These are phyloP conservation scores for Epizoanthus rinbou DNA, from an alignment of 92 coral and sea anemone genomes.

Conservation along the genomic window DNA sequence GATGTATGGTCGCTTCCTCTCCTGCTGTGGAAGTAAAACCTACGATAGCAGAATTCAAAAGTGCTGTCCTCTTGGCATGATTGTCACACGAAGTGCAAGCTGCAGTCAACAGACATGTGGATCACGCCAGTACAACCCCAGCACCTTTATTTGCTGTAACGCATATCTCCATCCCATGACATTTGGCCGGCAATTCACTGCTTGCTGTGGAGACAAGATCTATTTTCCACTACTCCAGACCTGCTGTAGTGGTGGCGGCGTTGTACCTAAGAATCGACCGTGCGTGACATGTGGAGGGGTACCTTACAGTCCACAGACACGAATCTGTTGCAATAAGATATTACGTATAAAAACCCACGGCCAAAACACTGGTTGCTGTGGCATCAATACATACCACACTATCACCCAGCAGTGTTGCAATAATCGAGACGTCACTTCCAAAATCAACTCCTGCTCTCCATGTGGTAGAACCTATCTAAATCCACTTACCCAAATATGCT, in stretches of 20 bases:
- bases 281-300: background rate
- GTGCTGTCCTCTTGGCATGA: background rate
- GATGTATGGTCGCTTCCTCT: background rate
- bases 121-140: conserved; percentile 14
- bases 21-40: background rate
- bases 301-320: background rate
- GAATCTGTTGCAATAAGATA: conserved; percentile 24
- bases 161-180: background rate
- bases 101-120: conserved; percentile 16
- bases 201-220: conserved; percentile 38
- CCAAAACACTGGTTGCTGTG: conserved; percentile 9
- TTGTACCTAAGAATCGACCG: background rate
- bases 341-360: background rate
- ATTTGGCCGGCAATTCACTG: background rate
- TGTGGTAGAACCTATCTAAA: conserved; percentile 5
- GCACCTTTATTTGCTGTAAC: conserved; percentile 11
- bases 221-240: conserved; percentile 13
- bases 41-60: conserved; percentile 15
- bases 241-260: conserved; percentile 1
- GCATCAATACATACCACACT: background rate
- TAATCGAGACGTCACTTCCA: background rate
- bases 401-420: conserved; percentile 19
- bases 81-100: background rate
- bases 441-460: background rate
- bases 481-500: conserved; percentile 10